Conservation (phyloP, 2,113 vertebrate genomes). For the Hypomesus transpacificus region DNA sequence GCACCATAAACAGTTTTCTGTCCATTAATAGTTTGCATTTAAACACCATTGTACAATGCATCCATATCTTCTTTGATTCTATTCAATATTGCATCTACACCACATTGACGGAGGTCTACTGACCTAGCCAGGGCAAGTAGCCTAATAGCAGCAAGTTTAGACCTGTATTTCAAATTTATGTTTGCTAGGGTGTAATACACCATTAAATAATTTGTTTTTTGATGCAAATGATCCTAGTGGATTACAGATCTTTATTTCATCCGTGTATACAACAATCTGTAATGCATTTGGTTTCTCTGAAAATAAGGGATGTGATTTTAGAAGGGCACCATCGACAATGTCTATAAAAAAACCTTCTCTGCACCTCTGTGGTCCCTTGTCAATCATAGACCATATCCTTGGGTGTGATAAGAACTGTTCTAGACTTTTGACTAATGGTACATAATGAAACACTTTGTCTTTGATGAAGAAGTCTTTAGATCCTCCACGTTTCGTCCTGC, state of each 20-base stretch:
- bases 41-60: constrained; percentile 30
- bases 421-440: too few species aligned
- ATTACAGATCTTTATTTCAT: constrained; percentile 30
- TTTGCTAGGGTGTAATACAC: constrained; percentile 15
- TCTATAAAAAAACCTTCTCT: constrained; percentile 10
- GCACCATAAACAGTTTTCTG: constrained; percentile 31
- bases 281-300: constrained; percentile 31
- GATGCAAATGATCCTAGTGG: constrained; percentile 17
- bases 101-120: constrained; percentile 12
- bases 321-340: constrained; percentile 25
- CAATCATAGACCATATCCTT: not conserved
- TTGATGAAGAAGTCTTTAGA: constrained; percentile 21
- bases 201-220: constrained; percentile 19
- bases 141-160: constrained; percentile 14
- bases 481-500: constrained; percentile 13
- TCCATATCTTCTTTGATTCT: constrained; percentile 16
- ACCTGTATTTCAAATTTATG: constrained; percentile 18
- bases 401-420: constrained; percentile 20
- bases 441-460: not conserved
- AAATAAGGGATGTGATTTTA: constrained; percentile 34
- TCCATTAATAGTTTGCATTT: constrained; percentile 23
- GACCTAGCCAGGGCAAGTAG: constrained; percentile 16
- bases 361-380: not conserved
- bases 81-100: constrained; percentile 2
- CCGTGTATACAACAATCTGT: constrained; percentile 28